These are phyloP conservation scores for Dreissena polymorpha DNA, from an alignment of 1,140 invertebrate genomes.

Conservation along the genomic window DNA sequence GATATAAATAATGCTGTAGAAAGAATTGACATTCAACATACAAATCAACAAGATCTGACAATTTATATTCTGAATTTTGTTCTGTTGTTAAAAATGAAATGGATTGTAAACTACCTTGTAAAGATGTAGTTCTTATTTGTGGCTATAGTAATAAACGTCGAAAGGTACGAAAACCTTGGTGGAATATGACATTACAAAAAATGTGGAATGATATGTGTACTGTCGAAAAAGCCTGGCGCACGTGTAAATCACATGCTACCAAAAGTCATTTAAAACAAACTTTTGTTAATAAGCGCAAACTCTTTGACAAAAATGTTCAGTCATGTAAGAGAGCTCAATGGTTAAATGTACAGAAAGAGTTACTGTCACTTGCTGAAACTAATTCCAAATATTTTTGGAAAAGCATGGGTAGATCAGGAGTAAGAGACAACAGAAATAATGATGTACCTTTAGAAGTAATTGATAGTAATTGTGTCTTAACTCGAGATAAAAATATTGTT, in stretches of 20 bases:
- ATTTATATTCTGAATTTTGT: conserved; percentile 6
- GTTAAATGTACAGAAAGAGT: too few species aligned
- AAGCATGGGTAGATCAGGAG: background rate
- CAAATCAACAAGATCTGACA: background rate
- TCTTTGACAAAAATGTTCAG: background rate
- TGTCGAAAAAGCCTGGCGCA: background rate
- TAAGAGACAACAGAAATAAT: background rate
- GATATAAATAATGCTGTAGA: background rate
- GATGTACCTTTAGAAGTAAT: too few species aligned
- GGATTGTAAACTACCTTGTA: background rate
- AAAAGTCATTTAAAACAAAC: too few species aligned
- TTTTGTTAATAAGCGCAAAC: background rate
- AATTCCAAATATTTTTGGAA: conserved; percentile 13
- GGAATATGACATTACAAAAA: conserved; percentile 7
- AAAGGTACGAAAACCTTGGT: conserved; percentile 16
- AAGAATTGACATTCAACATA: background rate
- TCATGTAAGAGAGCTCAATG: background rate
- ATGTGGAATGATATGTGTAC: conserved; percentile 15
- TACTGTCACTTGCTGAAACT: too few species aligned
- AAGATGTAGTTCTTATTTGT: background rate
- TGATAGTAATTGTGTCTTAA: too few species aligned
- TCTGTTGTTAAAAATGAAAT: background rate
- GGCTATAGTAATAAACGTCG: too few species aligned
- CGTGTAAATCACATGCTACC: too few species aligned
- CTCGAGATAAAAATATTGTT: background rate